Evolutionary conservation across 2,888 invertebrate genomes (phyloP), one percentile per base, ranked within the genome.

Genomic region (Pristionchus japonicus): DNA sequence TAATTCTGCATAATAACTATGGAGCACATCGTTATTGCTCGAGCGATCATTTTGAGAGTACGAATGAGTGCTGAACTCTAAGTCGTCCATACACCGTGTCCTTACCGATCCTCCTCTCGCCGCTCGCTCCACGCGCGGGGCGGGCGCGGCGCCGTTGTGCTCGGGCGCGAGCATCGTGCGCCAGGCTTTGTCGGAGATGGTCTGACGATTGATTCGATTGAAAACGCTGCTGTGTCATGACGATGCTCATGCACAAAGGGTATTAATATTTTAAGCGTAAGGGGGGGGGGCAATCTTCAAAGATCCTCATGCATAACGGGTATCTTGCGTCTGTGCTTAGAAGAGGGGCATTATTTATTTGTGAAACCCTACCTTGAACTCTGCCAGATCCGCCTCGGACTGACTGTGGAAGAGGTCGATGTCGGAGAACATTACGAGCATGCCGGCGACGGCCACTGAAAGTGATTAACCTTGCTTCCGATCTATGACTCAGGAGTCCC

Each of bases 331-430:
- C n/a, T n/a, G n/a, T n/a, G n/a, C n/a, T n/a, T n/a, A n/a, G n/a
- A n/a, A n/a, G n/a, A n/a, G n/a, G n/a, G n/a, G n/a, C n/a, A n/a
- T n/a, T n/a, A n/a, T n/a, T n/a, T n/a, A n/a, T n/a, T n/a, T n/a
- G n/a, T n/a, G n/a, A n/a, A n/a, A n/a, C n/a, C n/a, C n/a, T n/a
- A 49, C 86, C 70, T 86, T 86, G 49, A 86, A 49, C 27, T 86
- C 49, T 0, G 31, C 67, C 49, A 86, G 49, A 11, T 86, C 86
- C 6, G 49, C 27, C 31, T 27, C 37, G 9, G 86, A 86, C 9
- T 86, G 43, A 1, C n/a, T 34, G n/a, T 70, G 49, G 86, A 86
- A 86, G 9, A 47, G 17, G 70, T 86, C 86, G 43, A 86, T 86
- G 49, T 86, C 86, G 67, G 86, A 70, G 37, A 70, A 47, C 27